Conservation (phyloP, 2,113 vertebrate genomes). For the Petroica traversi region DNA sequence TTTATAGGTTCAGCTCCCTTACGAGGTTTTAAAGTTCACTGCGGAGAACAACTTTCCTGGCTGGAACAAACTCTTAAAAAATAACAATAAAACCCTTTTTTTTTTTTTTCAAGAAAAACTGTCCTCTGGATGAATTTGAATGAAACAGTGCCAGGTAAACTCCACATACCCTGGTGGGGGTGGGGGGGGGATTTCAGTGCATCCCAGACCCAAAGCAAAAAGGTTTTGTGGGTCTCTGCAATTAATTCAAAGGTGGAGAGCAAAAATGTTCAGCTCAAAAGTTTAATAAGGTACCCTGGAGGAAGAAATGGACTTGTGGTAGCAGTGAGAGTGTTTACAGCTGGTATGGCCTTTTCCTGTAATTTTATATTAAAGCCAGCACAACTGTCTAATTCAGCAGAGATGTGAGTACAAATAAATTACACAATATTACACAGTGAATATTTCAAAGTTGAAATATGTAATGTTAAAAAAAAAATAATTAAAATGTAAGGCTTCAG, state of each 20-base stretch:
- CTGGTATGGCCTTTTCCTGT: not conserved
- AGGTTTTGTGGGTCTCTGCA: not conserved
- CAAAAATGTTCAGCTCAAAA: not conserved
- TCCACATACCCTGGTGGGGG: not conserved
- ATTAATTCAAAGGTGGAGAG: not conserved
- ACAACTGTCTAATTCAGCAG: not conserved
- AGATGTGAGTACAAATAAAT: not conserved
- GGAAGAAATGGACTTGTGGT: not conserved
- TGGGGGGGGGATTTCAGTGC: not conserved
- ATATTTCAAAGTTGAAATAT: not conserved
- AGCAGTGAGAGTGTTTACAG: not conserved
- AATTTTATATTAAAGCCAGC: not conserved
- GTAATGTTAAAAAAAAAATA: not conserved
- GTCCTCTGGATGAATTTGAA: not conserved
- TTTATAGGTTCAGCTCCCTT: slow-evolving; percentile 19
- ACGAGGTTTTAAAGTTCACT: not conserved
- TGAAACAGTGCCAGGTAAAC: not conserved
- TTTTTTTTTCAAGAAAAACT: not conserved
- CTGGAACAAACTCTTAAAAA: not conserved
- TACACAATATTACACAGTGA: not conserved
- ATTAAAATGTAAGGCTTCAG: not conserved
- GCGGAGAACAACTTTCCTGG: not conserved
- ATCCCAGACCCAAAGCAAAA: not conserved
- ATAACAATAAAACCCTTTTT: not conserved
- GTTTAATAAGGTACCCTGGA: not conserved